phyloP scores from a whole-genome alignment of 1,140 invertebrate genomes.

The Rhopalosiphum padi region DNA sequence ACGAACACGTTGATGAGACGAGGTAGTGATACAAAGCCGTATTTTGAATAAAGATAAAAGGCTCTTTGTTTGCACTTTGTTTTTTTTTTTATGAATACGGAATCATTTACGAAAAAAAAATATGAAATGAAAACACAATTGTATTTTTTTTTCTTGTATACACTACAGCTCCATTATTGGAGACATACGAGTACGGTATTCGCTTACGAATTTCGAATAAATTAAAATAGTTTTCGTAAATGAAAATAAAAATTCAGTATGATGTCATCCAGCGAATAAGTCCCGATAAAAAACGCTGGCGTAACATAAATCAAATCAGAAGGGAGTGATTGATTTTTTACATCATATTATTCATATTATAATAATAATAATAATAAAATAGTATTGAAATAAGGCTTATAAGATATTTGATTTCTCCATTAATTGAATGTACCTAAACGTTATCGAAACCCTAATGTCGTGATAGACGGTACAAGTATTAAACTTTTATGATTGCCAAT shows the following conservation, averaged over 20 bases:
- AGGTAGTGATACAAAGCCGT: not conserved
- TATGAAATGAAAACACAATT: constrained; percentile 28
- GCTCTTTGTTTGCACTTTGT: constrained; percentile 11
- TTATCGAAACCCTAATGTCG: not conserved
- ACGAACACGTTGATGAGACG: not conserved
- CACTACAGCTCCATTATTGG: not conserved
- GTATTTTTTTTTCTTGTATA: not conserved
- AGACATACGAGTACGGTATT: constrained; percentile 5
- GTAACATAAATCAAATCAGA: not conserved
- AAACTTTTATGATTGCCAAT: not conserved
- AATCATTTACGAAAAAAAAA: constrained; percentile 26
- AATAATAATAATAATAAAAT: not conserved
- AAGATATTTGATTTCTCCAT: not conserved
- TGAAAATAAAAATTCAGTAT: not conserved
- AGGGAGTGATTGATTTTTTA: not conserved
- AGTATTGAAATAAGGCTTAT: not conserved
- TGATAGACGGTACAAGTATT: not conserved
- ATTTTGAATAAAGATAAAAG: constrained; percentile 35
- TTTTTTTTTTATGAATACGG: not conserved
- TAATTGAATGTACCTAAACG: not conserved
- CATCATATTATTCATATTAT: not conserved
- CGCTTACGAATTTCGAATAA: not conserved
- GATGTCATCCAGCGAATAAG: not conserved
- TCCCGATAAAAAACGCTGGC: not conserved
- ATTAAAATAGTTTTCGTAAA: not conserved